phyloP scores from a whole-genome alignment of 2,888 invertebrate genomes.

The Pheosia tremula region DNA sequence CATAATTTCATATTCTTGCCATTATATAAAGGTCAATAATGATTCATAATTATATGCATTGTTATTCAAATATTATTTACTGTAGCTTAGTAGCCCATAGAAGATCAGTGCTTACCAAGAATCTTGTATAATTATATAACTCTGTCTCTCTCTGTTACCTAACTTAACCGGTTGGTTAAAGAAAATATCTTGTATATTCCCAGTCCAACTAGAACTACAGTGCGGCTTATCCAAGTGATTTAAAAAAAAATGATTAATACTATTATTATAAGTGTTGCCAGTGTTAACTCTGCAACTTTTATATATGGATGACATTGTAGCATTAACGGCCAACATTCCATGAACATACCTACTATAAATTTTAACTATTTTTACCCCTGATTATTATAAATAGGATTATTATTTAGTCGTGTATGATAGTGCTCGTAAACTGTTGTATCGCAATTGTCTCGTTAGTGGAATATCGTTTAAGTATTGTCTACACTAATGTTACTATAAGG shows the following conservation, averaged over 20 bases:
- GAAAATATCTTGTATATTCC: too few relatives aligned
- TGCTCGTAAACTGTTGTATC: slow-evolving; percentile 77
- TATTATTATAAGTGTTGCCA: slow-evolving; percentile 27
- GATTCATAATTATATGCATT: too few relatives aligned
- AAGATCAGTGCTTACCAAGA: too few relatives aligned
- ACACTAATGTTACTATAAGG: slow-evolving; percentile 80
- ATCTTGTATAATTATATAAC: too few relatives aligned
- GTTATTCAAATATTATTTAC: too few relatives aligned
- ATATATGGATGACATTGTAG: slow-evolving; percentile 72
- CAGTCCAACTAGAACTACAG: too few relatives aligned
- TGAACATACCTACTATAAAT: slow-evolving; percentile 53
- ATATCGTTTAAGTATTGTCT: slow-evolving; percentile 71
- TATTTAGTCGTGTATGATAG: slow-evolving; percentile 65
- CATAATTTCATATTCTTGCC: background rate
- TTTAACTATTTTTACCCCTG: slow-evolving; percentile 60
- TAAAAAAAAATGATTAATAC: too few relatives aligned
- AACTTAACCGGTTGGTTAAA: too few relatives aligned
- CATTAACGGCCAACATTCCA: slow-evolving; percentile 71
- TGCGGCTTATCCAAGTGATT: too few relatives aligned
- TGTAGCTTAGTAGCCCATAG: too few relatives aligned
- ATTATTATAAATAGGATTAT: slow-evolving; percentile 43
- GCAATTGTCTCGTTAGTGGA: slow-evolving; percentile 72
- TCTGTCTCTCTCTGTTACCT: too few relatives aligned
- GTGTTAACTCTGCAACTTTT: slow-evolving; percentile 21
- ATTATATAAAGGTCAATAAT: background rate